These are phyloP conservation scores for Danaus plexippus DNA, from an alignment of 1,140 invertebrate species.

Conservation along the genomic window DNA sequence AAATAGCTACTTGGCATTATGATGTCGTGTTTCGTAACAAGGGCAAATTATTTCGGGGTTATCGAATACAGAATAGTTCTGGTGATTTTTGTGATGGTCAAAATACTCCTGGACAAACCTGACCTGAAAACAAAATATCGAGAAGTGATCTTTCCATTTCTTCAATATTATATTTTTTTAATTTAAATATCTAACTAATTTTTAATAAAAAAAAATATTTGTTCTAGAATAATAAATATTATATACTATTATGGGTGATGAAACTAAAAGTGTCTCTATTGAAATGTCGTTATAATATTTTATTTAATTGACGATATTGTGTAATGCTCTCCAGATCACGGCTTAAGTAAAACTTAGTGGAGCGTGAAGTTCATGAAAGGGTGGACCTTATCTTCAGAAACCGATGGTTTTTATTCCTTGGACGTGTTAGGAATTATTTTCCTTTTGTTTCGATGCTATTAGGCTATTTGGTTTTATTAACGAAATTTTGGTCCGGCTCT, in stretches of 20 bases:
- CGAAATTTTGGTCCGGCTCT: neutral
- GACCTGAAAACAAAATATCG: slow-evolving; percentile 1
- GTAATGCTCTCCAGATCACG: slow-evolving; percentile 6
- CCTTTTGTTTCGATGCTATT: slow-evolving; percentile 25
- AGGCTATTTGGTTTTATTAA: slow-evolving; percentile 22
- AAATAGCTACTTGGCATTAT: no score
- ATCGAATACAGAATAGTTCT: slow-evolving; percentile 1
- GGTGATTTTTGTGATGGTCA: neutral
- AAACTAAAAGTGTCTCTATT: no score
- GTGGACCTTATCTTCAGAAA: slow-evolving; percentile 24
- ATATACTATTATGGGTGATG: no score
- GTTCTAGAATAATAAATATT: no score
- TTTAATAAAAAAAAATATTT: no score
- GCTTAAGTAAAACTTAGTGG: slow-evolving; percentile 21
- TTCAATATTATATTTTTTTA: no score
- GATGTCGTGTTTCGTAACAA: neutral
- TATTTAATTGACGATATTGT: slow-evolving; percentile 9
- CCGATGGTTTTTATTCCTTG: slow-evolving; percentile 30
- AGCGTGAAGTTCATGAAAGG: slow-evolving; percentile 23
- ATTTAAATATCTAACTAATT: no score
- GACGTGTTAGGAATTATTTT: slow-evolving; percentile 31
- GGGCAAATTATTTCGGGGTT: neutral
- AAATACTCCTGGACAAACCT: neutral
- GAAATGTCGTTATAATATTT: slow-evolving; percentile 1
- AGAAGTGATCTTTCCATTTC: no score